These are phyloP conservation scores for Beris chalybata DNA, from an alignment of 2,888 invertebrate species.

Conservation along the genomic window DNA sequence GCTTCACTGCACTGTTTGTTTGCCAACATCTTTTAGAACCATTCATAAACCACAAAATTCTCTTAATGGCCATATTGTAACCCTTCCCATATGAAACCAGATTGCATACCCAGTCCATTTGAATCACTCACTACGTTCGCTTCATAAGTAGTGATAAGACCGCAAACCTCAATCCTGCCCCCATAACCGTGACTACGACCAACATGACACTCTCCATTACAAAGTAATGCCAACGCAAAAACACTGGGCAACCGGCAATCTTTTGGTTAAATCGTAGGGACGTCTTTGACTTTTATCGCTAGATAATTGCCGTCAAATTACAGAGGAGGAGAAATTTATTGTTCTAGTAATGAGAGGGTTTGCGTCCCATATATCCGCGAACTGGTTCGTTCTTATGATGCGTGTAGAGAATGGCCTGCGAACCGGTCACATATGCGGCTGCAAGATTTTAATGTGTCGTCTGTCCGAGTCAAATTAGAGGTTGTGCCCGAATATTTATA, in stretches of 20 bases:
- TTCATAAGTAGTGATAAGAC: no score
- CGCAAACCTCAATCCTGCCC: no score
- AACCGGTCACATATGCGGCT: conserved; percentile 6
- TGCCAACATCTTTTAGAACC: no score
- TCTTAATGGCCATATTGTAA: no score
- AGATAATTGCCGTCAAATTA: conserved; percentile 51
- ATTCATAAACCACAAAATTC: no score
- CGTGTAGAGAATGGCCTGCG: neutral
- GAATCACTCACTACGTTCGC: no score
- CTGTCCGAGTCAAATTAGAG: conserved; percentile 42
- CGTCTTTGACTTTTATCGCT: conserved; percentile 50
- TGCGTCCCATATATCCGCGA: conserved; percentile 29
- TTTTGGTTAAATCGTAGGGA: conserved; percentile 30
- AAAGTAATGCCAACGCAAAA: neutral
- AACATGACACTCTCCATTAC: no score
- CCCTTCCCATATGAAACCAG: no score
- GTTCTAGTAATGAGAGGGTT: conserved; percentile 44
- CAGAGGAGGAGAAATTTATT: conserved; percentile 46
- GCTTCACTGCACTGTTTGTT: no score
- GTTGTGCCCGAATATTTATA: conserved; percentile 36
- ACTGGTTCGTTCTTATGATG: conserved; percentile 3
- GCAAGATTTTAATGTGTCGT: conserved; percentile 42
- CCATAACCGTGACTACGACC: no score
- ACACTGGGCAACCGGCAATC: conserved; percentile 18
- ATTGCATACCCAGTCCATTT: no score